Evolutionary conservation across 2,113 vertebrate genomes (phyloP).

Genomic region (Chloebia gouldiae): DNA sequence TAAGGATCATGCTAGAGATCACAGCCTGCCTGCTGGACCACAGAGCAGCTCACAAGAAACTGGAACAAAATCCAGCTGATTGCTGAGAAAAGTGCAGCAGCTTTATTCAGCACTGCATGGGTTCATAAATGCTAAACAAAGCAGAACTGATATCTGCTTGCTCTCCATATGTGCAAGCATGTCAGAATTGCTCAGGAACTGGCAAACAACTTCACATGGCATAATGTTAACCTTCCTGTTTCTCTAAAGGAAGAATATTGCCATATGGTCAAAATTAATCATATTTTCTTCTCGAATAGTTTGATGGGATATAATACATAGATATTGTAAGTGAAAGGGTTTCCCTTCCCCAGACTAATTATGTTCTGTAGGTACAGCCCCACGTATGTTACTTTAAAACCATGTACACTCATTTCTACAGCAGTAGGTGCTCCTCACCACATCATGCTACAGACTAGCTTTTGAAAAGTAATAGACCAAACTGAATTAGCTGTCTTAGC

Average conservation of each 20-base stretch:
- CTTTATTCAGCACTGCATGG: neutral
- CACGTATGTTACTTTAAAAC: neutral
- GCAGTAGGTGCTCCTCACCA: neutral
- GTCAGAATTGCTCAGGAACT: neutral
- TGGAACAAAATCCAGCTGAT: neutral
- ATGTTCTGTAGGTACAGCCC: neutral
- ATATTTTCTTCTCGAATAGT: neutral
- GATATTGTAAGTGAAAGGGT: neutral
- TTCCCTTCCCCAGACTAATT: neutral
- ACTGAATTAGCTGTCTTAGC: neutral
- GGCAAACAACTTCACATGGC: neutral
- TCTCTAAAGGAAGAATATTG: neutral
- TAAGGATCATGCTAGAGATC: neutral
- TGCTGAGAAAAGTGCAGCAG: neutral
- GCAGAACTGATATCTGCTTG: neutral
- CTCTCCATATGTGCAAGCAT: neutral
- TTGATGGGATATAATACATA: neutral
- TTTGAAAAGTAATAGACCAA: neutral
- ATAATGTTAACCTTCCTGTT: neutral
- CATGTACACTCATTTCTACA: neutral
- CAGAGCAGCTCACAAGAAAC: neutral
- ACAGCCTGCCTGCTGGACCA: neutral
- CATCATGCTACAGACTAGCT: neutral
- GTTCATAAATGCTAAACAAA: neutral
- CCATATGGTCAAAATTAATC: neutral